Evolutionary conservation across 2,888 invertebrate species (phyloP).

Genomic region (Drosophila heteroneura): DNA sequence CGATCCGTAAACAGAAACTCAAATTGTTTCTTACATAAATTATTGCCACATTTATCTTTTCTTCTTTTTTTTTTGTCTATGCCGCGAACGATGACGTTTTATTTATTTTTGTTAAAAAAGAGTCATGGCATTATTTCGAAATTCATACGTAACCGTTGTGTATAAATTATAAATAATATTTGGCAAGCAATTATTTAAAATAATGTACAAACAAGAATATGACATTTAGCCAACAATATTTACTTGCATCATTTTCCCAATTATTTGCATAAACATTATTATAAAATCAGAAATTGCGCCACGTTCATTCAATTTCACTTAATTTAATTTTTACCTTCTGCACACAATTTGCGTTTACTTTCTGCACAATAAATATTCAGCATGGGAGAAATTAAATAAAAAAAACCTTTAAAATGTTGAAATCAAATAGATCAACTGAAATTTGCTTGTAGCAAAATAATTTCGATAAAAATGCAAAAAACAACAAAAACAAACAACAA

Average conservation of each 20-base stretch:
- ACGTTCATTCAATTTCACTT: conserved; percentile 17
- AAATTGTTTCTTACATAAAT: conserved; percentile 22
- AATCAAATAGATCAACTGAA: conserved; percentile 44
- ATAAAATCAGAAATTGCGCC: neutral
- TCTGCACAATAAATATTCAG: conserved; percentile 36
- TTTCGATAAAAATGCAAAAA: conserved; percentile 27
- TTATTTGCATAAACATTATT: conserved; percentile 7
- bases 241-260: conserved; percentile 17
- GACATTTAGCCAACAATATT: conserved; percentile 19
- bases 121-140: conserved; percentile 33
- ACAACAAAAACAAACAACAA: conserved; percentile 2
- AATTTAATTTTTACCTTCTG: conserved; percentile 57
- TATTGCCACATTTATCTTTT: conserved; percentile 5
- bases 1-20: neutral
- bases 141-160: conserved; percentile 30
- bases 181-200: conserved; percentile 33
- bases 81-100: conserved; percentile 26
- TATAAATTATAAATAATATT: conserved; percentile 16
- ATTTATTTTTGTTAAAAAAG: conserved; percentile 20
- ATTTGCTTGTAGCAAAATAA: conserved; percentile 7
- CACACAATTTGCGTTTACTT: conserved; percentile 45
- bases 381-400: conserved; percentile 19
- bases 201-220: neutral
- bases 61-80: neutral
- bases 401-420: conserved; percentile 17